Percentiles rank a stretch among this genome's conserved stretches.
Evolutionary conservation across 2,113 vertebrate genomes (phyloP).

Genomic region (Gobiocypris rarus): DNA sequence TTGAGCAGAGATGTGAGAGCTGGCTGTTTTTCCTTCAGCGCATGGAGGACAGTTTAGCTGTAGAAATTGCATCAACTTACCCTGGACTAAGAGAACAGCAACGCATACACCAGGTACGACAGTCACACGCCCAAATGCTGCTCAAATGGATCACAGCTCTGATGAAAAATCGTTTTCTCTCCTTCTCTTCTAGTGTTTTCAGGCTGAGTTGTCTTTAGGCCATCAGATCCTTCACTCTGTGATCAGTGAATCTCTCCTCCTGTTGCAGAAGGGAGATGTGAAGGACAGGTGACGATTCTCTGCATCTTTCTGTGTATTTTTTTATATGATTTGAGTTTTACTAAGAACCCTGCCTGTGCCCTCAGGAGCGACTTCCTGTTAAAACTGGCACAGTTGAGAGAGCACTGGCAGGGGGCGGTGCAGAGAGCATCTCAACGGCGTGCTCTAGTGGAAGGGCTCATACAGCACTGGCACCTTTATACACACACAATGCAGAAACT

Average conservation of each 20-base stretch:
- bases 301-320: not conserved
- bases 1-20: conserved; percentile 85
- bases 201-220: conserved; percentile 84
- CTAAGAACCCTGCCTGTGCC: not conserved
- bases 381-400: conserved; percentile 81
- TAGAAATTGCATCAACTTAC: conserved; percentile 74
- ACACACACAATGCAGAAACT: conserved; percentile 75
- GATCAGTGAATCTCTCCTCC: conserved; percentile 79
- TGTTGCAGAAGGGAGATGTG: conserved; percentile 82
- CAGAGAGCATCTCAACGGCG: conserved; percentile 78
- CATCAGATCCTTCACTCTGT: conserved; percentile 87
- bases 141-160: not conserved
- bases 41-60: conserved; percentile 79
- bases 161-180: not conserved
- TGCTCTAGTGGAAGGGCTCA: conserved; percentile 72
- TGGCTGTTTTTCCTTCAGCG: conserved; percentile 87
- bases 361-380: conserved; percentile 84
- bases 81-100: conserved; percentile 83
- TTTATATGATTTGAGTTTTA: not conserved
- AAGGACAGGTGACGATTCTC: conserved; percentile 80
- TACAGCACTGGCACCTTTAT: conserved; percentile 84
- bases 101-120: conserved; percentile 81
- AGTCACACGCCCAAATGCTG: not conserved
- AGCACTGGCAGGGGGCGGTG: conserved; percentile 84
- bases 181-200: conserved; percentile 79